phyloP scores from a whole-genome alignment of 2,888 invertebrate genomes.

The Ceriagrion tenellum region DNA sequence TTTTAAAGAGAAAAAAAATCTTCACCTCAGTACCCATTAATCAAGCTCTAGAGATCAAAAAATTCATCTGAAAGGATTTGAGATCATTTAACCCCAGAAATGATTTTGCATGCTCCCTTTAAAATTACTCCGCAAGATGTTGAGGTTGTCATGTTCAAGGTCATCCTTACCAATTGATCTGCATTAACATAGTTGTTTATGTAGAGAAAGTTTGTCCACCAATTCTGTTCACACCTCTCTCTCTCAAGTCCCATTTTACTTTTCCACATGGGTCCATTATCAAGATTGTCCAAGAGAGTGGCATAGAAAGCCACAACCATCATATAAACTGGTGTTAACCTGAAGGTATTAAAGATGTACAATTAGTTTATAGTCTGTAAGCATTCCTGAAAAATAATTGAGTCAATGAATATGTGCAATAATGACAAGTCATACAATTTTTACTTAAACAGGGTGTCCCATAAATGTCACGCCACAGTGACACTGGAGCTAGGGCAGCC shows the following conservation, averaged over 20 bases:
- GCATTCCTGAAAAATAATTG: background rate
- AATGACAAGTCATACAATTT: too few species aligned
- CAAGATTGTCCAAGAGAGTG: slow-evolving; percentile 70
- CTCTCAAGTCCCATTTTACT: slow-evolving; percentile 69
- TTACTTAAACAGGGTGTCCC: too few species aligned
- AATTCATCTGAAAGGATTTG: too few species aligned
- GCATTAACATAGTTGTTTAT: slow-evolving; percentile 71
- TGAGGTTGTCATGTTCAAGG: background rate
- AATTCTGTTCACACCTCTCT: slow-evolving; percentile 70
- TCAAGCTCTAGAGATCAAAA: too few species aligned
- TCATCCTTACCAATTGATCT: slow-evolving; percentile 70
- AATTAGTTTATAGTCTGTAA: background rate
- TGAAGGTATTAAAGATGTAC: background rate
- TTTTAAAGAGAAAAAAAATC: too few species aligned
- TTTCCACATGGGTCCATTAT: slow-evolving; percentile 71
- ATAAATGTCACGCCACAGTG: too few species aligned
- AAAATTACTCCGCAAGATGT: too few species aligned
- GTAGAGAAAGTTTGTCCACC: slow-evolving; percentile 72
- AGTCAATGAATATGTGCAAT: background rate
- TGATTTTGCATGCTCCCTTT: too few species aligned
- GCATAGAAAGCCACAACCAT: slow-evolving; percentile 71
- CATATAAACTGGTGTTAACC: slow-evolving; percentile 71
- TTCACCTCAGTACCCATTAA: too few species aligned
- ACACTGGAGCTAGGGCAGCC: too few species aligned
- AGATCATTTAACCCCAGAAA: too few species aligned